Evolutionary conservation across 2,113 vertebrate species (phyloP), one percentile per base, ranked within the genome.

Genomic region (Antechinus stuartii): DNA sequence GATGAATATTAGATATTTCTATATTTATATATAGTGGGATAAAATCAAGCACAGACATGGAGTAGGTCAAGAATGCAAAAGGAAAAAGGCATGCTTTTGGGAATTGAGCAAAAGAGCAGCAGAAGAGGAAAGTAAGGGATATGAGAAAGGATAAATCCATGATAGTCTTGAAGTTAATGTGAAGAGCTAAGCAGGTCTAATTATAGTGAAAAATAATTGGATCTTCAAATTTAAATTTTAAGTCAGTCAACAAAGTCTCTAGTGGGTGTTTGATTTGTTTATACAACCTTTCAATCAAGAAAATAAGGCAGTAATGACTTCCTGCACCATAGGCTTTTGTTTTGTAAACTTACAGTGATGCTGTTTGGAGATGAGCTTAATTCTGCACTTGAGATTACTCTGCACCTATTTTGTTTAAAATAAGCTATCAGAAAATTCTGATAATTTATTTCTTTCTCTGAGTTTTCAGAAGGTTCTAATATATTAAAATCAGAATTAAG

Each of bases 221-320:
- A 84, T 19, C n/a, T 84, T 84, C n/a, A 84, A 84, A 84, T 84
- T 84, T 84, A 84, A 84, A 84, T 84, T 84, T 84, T 42, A 42
- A 84, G 35, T 84, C n/a, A 76, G 61, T 42, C 68, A 84, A 84
- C 68, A 84, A 76, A 76, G 68, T 84, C 68, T 42, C 68, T 84
- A 23, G n/a, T 84, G 68, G 35, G 68, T 84, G 6, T 84, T 42
- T 84, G 68, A 84, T 84, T 84, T 84, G 68, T 84, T 84, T 84
- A 84, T 84, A 84, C 68, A 84, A 84, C 68, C 68, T 84, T 84
- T 84, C 68, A 84, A 84, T 84, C 68, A 84, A 42, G 68, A 42
- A 84, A 84, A 84, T 84, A 84, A 42, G 68, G 68, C n/a, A 84
- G 19, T 84, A 42, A 84, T 84, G 68, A 19, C n/a, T 84, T 42